phyloP scores from a whole-genome alignment of 2,113 vertebrate species.

The Pedetes capensis region DNA sequence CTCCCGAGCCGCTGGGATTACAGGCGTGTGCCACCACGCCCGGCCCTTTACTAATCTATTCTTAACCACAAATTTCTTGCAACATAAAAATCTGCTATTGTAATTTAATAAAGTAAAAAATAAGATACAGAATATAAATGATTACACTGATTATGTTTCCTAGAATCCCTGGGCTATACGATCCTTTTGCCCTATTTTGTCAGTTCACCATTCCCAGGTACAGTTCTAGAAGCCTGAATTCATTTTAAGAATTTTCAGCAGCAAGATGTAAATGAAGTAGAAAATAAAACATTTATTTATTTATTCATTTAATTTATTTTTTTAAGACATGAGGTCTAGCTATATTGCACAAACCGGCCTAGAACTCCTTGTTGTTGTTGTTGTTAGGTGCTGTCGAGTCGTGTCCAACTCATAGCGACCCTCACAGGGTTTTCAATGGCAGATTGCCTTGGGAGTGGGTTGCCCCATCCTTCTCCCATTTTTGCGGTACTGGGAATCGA shows the following conservation, averaged over 20 bases:
- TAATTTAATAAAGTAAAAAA: conserved; percentile 76
- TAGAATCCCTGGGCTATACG: not conserved
- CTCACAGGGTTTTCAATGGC: no score
- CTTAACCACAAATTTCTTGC: conserved; percentile 5
- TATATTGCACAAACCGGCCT: not conserved
- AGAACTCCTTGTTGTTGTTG: no score
- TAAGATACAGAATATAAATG: not conserved
- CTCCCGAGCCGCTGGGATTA: no score
- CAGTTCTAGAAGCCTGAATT: not conserved
- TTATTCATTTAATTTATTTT: no score
- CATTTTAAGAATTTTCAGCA: not conserved
- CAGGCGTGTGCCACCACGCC: no score
- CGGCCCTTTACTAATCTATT: no score
- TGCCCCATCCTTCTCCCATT: no score
- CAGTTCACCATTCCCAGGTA: not conserved
- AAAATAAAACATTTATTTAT: no score
- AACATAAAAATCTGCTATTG: conserved; percentile 84
- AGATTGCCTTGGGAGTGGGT: no score
- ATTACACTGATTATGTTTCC: not conserved
- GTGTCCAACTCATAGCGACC: no score
- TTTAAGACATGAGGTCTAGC: not conserved
- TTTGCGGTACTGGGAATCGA: no score
- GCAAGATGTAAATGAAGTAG: not conserved
- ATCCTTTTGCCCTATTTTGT: not conserved
- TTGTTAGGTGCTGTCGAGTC: no score